Conservation (phyloP, 2,797 vertebrate species). For the Ceryle rudis region DNA sequence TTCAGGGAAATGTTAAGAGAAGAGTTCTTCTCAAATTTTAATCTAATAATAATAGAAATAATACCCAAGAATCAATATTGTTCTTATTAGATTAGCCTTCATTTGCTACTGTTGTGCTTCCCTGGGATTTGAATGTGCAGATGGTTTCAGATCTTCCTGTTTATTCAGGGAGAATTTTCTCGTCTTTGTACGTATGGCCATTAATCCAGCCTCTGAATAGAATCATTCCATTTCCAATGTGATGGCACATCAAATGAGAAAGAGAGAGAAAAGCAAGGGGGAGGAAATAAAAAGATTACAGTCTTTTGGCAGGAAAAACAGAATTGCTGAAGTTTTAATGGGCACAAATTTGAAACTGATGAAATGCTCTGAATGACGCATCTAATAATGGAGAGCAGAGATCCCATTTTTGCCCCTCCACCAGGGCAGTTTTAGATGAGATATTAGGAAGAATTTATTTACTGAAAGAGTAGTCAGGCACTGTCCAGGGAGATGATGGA, state of each 20-base stretch:
- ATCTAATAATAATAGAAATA: constrained; percentile 28
- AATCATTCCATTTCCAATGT: neutral
- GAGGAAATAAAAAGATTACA: neutral
- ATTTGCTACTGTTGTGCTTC: neutral
- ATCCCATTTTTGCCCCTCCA: neutral
- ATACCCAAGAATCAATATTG: constrained; percentile 18
- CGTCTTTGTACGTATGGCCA: neutral
- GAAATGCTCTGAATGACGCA: neutral
- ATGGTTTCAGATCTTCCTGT: neutral
- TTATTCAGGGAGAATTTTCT: neutral
- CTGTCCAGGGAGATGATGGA: too few relatives aligned
- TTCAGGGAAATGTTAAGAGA: neutral
- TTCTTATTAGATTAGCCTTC: constrained; percentile 1
- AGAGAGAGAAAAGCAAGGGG: neutral
- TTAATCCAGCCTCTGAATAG: neutral
- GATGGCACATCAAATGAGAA: neutral
- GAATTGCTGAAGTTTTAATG: neutral
- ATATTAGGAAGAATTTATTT: too few relatives aligned
- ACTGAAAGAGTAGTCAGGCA: too few relatives aligned
- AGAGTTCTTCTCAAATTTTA: neutral
- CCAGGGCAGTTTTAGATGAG: too few relatives aligned
- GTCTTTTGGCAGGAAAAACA: neutral
- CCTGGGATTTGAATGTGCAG: neutral
- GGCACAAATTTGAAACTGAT: neutral
- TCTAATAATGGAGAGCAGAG: neutral